Percentiles rank a stretch among this genome's conserved stretches.
Evolutionary conservation across 2,113 vertebrate genomes (phyloP).

Genomic region (Corythornis vintsioides): DNA sequence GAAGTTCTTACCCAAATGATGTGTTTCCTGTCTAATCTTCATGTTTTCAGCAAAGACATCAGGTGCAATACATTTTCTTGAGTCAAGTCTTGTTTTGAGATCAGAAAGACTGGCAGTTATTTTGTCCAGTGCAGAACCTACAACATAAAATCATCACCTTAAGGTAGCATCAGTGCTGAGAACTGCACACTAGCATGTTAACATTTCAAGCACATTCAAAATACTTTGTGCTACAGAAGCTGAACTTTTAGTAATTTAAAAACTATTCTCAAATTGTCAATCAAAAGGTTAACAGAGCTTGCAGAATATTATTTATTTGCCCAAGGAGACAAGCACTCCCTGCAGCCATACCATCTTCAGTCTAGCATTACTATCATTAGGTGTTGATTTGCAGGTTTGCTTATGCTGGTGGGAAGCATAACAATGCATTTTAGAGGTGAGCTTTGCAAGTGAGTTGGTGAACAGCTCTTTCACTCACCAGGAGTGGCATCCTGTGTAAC

Average conservation of each 20-base stretch:
- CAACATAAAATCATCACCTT: neutral
- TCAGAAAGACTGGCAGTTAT: conserved; percentile 89
- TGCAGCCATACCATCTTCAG: neutral
- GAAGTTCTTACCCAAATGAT: conserved; percentile 86
- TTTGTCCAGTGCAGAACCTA: conserved; percentile 91
- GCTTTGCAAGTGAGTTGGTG: neutral
- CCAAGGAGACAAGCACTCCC: neutral
- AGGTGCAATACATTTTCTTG: conserved; percentile 87
- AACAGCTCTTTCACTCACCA: conserved; percentile 72
- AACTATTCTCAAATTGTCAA: neutral
- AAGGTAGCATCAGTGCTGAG: neutral
- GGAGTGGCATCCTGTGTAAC: conserved; percentile 95
- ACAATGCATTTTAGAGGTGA: neutral
- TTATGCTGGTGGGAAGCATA: neutral
- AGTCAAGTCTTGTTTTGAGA: conserved; percentile 87
- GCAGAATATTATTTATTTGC: neutral
- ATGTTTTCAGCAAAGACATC: conserved; percentile 89
- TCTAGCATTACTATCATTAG: neutral
- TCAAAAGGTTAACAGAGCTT: neutral
- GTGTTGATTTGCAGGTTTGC: neutral
- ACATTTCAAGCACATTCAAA: neutral
- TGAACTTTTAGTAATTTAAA: neutral
- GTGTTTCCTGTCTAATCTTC: conserved; percentile 93
- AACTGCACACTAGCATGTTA: neutral
- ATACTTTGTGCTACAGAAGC: neutral